phyloP scores from a whole-genome alignment of 2,113 vertebrate species.

The Oncorhynchus clarkii region DNA sequence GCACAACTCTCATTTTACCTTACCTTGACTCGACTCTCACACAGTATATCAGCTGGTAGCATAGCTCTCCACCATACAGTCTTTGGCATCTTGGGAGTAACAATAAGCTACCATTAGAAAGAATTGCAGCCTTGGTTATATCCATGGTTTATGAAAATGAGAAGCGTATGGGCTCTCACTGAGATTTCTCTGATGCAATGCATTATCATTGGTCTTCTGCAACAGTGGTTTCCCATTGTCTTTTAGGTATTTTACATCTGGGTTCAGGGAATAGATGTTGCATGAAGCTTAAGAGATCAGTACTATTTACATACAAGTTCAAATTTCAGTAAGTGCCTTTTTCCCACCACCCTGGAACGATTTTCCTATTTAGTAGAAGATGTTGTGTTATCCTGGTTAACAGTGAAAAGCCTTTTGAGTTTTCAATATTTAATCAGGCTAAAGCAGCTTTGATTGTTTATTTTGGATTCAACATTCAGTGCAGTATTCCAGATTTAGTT shows the following conservation, averaged over 20 bases:
- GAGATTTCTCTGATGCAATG: not conserved
- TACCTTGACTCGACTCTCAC: no score
- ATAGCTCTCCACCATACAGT: no score
- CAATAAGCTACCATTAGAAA: not conserved
- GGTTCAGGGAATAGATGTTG: constrained; percentile 27
- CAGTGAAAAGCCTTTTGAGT: constrained; percentile 31
- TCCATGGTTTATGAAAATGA: not conserved
- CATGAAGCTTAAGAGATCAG: constrained; percentile 7
- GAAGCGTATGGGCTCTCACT: constrained; percentile 7
- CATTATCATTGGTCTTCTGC: not conserved
- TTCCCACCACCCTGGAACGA: not conserved
- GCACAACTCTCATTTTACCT: no score
- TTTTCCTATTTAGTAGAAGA: constrained; percentile 7
- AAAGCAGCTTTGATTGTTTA: constrained; percentile 43
- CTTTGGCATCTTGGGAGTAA: no score
- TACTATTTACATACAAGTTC: constrained; percentile 24
- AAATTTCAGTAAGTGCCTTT: constrained; percentile 23
- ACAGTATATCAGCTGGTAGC: no score
- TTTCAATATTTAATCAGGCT: constrained; percentile 34
- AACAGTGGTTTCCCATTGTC: not conserved
- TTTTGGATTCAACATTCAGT: constrained; percentile 33
- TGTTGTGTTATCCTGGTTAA: constrained; percentile 30
- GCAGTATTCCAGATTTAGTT: constrained; percentile 23
- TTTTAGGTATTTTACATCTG: not conserved
- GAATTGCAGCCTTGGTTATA: not conserved